Base-by-base conservation (phyloP, 1,140 invertebrate species). In the Medauroidea extradentata region DNA sequence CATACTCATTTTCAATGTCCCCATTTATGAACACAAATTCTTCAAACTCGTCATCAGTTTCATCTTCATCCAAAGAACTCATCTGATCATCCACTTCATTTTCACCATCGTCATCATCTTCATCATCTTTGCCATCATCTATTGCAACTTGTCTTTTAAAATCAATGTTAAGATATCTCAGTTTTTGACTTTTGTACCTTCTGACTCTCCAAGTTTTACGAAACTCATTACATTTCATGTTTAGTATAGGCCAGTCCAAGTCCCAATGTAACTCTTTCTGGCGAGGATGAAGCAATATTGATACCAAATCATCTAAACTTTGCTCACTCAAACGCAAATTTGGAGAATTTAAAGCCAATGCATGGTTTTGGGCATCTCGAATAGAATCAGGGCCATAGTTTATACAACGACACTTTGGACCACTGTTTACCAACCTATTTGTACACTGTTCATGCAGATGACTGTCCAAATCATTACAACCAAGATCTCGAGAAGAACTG, bases 111-210 rank as follows among this genome's bases (percentile, higher is more conserved):
- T 66, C 63, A 25, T 63, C 62, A 18, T 65, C 56, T 62, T 66
- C 67, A 42, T 63, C 59, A 41, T 79, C 77, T 19, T 77, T 73
- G 0, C 76, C 76, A 19, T 74, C 76, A 2, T 82, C 81, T 67
- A 78, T 79, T 67, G 81, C 75, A 60, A 80, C 79, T 63, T 85
- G 85, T 62, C 82, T 81, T 27, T 79, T 81, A 62, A 85, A 85
- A 69, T 85, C 83, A 51, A 85, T 83, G 57, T 85, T 83, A 0
- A 85, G 67, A 67, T 80, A 85, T 65, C 85, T 85, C 3, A 85
- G 67, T 59, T 83, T 81, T 38, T 82, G 83, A 49, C 81, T 80
- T 14, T 77, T 75, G 60, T 81, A 82, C 19, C 81, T 76, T 65
- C 82, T 81, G 24, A 79, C 75, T 53, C 84, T 79, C 0, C 78